Evolutionary conservation across 2,888 invertebrate genomes (phyloP), one percentile per base, ranked within the genome.

Genomic region (Sesamia inferens): DNA sequence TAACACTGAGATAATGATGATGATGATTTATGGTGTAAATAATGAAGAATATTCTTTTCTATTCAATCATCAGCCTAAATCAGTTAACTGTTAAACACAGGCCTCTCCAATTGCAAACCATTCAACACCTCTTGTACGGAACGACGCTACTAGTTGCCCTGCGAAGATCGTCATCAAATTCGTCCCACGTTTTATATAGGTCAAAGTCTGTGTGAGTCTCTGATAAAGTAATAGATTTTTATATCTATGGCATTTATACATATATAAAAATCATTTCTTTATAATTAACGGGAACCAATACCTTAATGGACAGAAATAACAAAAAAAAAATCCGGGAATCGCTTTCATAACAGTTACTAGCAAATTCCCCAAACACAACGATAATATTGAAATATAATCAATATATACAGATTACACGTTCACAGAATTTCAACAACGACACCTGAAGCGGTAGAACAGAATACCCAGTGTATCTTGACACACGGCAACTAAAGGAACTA

Each of bases 381-480:
- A 48, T 64, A 71, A 51, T 61, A 76, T 70, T 61, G n/a, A 59
- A 70, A 72, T 65, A 65, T 68, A 51, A 54, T 70, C 51, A 70
- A 80, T 72, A 51, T 72, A 51, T 61, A 61, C 58, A 48, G 76
- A 81, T 71, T 68, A 65, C 61, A 76, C 42, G 70, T 76, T 69
- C 62, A 51, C 44, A 54, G 68, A 79, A 78, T 68, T 61, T 55
- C 68, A 65, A 65, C 65, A 78, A 76, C 70, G 78, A 65, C 31
- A 31, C 55, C n/a, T 5, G 62, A 76, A 48, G 19, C 31, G 39
- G 48, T 72, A 65, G n/a, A 72, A 47, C n/a, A 16, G 62, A 44
- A 2, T 5, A 10, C 8, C 76, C 67, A 66, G n/a, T 48, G 8
- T 61, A 54, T 24, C 6, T 54, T 48, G 74, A 61, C 47, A 54